phyloP scores from a whole-genome alignment of 2,888 invertebrate species.

The Agrilus biguttatus region DNA sequence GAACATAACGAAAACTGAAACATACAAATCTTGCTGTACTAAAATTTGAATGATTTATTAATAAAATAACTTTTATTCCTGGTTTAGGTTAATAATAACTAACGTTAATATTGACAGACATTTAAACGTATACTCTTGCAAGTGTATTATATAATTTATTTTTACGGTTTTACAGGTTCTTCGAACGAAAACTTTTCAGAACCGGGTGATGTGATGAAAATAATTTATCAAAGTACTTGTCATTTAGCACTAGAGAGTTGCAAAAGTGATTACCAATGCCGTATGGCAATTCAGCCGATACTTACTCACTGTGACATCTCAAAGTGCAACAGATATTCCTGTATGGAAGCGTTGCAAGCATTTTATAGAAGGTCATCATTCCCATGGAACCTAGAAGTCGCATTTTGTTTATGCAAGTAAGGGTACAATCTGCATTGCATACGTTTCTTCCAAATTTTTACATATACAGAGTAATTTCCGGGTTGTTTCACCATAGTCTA shows the following conservation, averaged over 20 bases:
- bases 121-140: no score
- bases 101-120: no score
- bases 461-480: neutral
- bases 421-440: constrained; percentile 17
- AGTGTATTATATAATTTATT: no score
- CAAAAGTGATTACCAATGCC: constrained; percentile 70
- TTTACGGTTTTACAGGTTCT: constrained; percentile 16
- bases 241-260: constrained; percentile 71
- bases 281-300: constrained; percentile 66
- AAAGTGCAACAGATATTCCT: constrained; percentile 70
- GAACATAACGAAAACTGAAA: no score
- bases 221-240: constrained; percentile 69
- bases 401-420: constrained; percentile 88
- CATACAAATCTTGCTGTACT: no score
- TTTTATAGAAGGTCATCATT: constrained; percentile 73
- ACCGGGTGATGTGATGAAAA: constrained; percentile 26
- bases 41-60: no score
- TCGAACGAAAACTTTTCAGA: constrained; percentile 18
- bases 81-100: no score
- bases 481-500: no score
- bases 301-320: constrained; percentile 66
- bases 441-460: neutral
- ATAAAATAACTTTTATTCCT: no score
- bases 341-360: constrained; percentile 73
- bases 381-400: constrained; percentile 76